A percentile compares a stretch with the other conserved stretches of the same genome.
phyloP scores from a whole-genome alignment of 2,797 vertebrate species.

The Centroberyx gerrardi region DNA sequence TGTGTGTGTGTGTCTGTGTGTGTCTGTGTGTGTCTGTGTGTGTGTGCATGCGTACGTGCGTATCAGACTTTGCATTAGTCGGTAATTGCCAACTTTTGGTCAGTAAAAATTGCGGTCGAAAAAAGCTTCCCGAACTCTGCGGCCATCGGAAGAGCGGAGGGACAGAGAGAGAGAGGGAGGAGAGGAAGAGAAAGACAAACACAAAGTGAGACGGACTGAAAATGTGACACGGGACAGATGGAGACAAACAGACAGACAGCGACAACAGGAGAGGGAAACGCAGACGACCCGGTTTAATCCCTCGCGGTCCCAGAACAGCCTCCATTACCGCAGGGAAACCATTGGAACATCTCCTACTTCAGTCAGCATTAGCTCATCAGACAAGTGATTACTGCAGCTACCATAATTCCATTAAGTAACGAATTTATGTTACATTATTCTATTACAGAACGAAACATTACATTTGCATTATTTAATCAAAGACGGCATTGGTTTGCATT shows the following conservation, averaged over 20 bases:
- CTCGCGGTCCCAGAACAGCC: conserved; percentile 29
- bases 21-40: conserved; percentile 42
- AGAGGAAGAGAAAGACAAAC: not conserved
- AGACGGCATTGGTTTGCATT: conserved; percentile 76
- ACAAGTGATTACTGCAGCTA: conserved; percentile 72
- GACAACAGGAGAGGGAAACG: conserved; percentile 51
- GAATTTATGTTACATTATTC: conserved; percentile 79
- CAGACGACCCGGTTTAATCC: conserved; percentile 47
- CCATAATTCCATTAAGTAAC: conserved; percentile 72
- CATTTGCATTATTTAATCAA: conserved; percentile 83
- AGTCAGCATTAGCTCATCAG: conserved; percentile 71
- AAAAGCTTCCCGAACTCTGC: conserved; percentile 28
- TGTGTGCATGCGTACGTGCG: conserved; percentile 23
- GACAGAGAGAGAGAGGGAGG: not conserved
- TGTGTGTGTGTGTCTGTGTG: conserved; percentile 20
- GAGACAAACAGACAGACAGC: conserved; percentile 47
- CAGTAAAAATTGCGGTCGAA: conserved; percentile 7
- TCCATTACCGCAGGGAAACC: conserved; percentile 58
- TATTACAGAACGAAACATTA: conserved; percentile 74
- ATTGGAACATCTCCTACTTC: conserved; percentile 51
- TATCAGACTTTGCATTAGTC: conserved; percentile 35
- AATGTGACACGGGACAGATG: conserved; percentile 45
- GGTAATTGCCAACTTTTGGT: conserved; percentile 37
- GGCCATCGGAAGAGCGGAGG: conserved; percentile 1
- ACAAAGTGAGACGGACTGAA: conserved; percentile 37